Percentiles rank a stretch among this genome's conserved stretches.
These are phyloP conservation scores for Sitobion miscanthi DNA, from an alignment of 1,140 invertebrate genomes.

Conservation along the genomic window DNA sequence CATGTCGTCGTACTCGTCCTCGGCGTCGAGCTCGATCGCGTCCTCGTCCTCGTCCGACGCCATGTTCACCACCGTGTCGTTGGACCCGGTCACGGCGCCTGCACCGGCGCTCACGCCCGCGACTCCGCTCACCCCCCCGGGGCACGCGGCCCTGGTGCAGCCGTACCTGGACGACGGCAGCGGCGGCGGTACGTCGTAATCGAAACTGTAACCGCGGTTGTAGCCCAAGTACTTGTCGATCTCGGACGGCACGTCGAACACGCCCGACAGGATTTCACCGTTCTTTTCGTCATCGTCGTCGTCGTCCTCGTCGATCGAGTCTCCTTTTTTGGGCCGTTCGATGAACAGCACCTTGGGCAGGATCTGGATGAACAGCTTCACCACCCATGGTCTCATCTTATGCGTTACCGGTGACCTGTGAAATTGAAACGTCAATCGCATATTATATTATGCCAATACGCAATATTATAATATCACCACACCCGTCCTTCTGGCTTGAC, in stretches of 20 bases:
- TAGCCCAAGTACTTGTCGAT: conserved; percentile 74
- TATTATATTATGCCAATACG: neutral
- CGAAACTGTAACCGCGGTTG: conserved; percentile 71
- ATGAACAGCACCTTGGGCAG: conserved; percentile 86
- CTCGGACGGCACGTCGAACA: conserved; percentile 74
- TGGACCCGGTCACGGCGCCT: conserved; percentile 60
- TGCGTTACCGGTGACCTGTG: conserved; percentile 89
- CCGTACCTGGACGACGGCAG: conserved; percentile 59
- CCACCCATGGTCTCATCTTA: conserved; percentile 89
- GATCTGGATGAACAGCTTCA: conserved; percentile 85
- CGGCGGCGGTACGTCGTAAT: conserved; percentile 73
- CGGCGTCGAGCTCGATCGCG: conserved; percentile 64
- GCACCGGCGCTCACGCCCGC: neutral
- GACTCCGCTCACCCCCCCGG: neutral
- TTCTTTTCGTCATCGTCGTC: conserved; percentile 63
- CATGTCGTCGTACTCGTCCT: conserved; percentile 71
- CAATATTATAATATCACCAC: neutral
- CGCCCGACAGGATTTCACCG: conserved; percentile 72
- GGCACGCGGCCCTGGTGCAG: neutral
- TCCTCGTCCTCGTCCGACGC: conserved; percentile 62
- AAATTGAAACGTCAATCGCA: neutral
- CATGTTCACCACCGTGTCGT: conserved; percentile 53
- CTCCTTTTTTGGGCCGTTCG: conserved; percentile 79
- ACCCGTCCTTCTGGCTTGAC: neutral
- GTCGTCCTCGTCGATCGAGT: conserved; percentile 69